phyloP scores from a whole-genome alignment of 2,113 vertebrate genomes.

The Hippolais icterina region DNA sequence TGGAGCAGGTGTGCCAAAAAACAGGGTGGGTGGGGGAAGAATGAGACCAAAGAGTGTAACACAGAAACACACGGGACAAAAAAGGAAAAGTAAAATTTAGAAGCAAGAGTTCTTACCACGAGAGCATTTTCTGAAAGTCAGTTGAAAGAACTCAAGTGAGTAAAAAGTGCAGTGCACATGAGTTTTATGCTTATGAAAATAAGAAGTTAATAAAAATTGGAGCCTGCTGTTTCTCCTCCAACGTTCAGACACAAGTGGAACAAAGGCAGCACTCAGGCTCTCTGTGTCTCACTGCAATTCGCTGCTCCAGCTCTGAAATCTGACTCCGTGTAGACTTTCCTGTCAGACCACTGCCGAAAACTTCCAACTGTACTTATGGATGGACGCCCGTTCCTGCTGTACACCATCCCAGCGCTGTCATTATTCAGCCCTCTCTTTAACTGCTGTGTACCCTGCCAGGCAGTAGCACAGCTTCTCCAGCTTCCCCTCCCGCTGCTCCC shows the following conservation, averaged over 20 bases:
- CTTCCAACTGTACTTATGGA: constrained; percentile 14
- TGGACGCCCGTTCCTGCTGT: not conserved
- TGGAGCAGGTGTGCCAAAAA: constrained; percentile 40
- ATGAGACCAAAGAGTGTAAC: not conserved
- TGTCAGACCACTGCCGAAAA: constrained; percentile 35
- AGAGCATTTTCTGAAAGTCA: constrained; percentile 56
- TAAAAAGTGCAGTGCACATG: not conserved
- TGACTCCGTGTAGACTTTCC: constrained; percentile 57
- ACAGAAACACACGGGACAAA: not conserved
- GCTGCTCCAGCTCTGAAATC: constrained; percentile 67
- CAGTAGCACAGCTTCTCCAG: not conserved
- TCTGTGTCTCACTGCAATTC: constrained; percentile 62
- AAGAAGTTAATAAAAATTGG: constrained; percentile 17
- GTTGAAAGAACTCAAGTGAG: not conserved
- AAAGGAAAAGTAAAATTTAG: not conserved
- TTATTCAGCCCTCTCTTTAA: not conserved
- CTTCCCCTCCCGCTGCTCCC: not conserved
- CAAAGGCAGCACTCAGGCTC: constrained; percentile 73
- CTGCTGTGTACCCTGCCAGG: not conserved
- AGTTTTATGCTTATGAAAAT: constrained; percentile 17
- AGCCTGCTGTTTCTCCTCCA: constrained; percentile 55
- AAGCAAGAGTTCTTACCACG: constrained; percentile 53
- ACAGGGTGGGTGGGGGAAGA: not conserved
- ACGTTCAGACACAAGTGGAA: constrained; percentile 64
- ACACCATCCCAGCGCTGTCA: not conserved